Conservation (phyloP, 2,113 vertebrate genomes). For the Emydocephalus ijimae region DNA sequence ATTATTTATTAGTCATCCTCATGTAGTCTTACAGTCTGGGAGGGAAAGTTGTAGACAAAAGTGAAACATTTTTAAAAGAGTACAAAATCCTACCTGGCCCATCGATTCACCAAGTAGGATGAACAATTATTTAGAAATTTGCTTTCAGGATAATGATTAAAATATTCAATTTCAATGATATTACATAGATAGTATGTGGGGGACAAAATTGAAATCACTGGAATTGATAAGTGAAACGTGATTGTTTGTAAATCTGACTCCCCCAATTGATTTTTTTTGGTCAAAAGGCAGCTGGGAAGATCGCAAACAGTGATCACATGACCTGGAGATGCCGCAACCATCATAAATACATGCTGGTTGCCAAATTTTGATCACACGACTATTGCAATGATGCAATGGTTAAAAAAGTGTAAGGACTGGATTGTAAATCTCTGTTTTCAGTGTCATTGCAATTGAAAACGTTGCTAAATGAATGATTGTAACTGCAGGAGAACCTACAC, state of each 20-base stretch:
- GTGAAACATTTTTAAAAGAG: neutral
- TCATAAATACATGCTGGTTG: neutral
- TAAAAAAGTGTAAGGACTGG: neutral
- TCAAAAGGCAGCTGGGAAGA: neutral
- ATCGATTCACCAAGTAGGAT: neutral
- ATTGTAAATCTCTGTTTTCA: neutral
- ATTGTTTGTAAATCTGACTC: neutral
- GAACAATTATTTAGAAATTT: neutral
- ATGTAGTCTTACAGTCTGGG: neutral
- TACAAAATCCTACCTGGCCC: neutral
- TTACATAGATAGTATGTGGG: neutral
- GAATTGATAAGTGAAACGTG: neutral
- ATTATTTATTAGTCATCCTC: neutral
- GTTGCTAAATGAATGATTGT: neutral
- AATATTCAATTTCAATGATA: neutral
- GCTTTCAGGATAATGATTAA: neutral
- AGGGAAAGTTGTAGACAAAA: neutral
- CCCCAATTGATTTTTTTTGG: neutral
- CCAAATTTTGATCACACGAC: neutral
- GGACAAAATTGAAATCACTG: neutral
- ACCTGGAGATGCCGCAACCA: neutral
- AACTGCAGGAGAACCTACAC: neutral
- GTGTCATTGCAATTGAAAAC: neutral
- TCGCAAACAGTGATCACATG: neutral
- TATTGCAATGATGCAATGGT: neutral